Evolutionary conservation across 2,888 invertebrate species (phyloP), one percentile per base, ranked within the genome.

Genomic region (Deilephila porcellus): DNA sequence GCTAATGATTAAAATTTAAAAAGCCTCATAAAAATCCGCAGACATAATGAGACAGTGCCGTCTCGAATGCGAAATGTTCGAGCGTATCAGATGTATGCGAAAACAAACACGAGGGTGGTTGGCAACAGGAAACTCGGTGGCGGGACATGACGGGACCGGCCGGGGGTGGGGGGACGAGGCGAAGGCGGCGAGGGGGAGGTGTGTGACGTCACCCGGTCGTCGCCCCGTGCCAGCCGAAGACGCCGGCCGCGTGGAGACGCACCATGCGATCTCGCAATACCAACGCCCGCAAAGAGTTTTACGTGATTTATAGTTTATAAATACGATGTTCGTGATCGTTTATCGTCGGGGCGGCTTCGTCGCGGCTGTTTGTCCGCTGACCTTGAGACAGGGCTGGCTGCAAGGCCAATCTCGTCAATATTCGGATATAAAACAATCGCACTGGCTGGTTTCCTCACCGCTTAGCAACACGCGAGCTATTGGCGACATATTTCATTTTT

Each of bases 61-160:
- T 25, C 29, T 52, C 45, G 20, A 64, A 64, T 64, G 64, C 37
- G 8, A 45, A 64, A 67, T 52, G 67, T 45, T 17, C 17, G 67
- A 52, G 20, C 25, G 14, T 52, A 52, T 67, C 67, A 45, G 67
- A 67, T 45, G 67, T 67, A 52, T 67, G 45, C 67, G 64, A 59
- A 59, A 59, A 52, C 45, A 67, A 37, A 64, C 29, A 64, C 11
- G 20, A 71, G 56, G 72, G 67, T 67, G 64, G 59, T 73, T 73
- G 67, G 72, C 72, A 73, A 73, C 72, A 73, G 64, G 72, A 73
- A 67, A 67, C 72, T 20, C 53, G 20, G 72, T 56, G 53, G 53
- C 53, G 8, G 45, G 29, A 53, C 25, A 19, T 25, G 70, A 7
- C 14, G 52, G 5, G 56, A 34, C n/a, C 19, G 19, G 56, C 7